Evolutionary conservation across 2,113 vertebrate species (phyloP).

Genomic region (Cynopterus brachyotis): DNA sequence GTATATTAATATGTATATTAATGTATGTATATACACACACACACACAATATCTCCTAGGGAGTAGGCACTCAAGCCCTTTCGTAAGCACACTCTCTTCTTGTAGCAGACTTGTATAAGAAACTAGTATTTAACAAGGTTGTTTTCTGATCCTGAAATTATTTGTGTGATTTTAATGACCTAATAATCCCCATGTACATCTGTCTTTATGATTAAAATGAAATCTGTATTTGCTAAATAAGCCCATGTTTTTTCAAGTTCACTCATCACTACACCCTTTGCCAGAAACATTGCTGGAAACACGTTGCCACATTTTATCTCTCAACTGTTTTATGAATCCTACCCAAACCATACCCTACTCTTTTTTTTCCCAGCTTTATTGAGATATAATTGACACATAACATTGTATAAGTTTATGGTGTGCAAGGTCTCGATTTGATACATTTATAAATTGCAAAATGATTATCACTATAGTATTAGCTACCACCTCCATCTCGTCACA

Average conservation of each 20-base stretch:
- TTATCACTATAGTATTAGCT: background rate
- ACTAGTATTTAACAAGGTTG: background rate
- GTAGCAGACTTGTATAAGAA: background rate
- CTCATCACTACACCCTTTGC: background rate
- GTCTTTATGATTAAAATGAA: background rate
- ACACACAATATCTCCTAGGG: background rate
- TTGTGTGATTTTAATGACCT: background rate
- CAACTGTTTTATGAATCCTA: background rate
- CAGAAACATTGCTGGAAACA: background rate
- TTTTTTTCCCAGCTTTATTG: background rate
- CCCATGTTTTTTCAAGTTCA: background rate
- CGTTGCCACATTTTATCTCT: background rate
- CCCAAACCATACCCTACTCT: background rate
- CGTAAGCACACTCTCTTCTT: background rate
- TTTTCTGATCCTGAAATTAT: background rate
- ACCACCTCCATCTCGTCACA: background rate
- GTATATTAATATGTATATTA: too few relatives aligned
- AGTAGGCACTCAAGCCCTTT: background rate
- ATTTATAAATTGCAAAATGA: background rate
- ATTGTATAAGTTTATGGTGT: background rate
- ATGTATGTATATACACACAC: too few relatives aligned
- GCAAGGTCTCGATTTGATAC: background rate
- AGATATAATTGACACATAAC: background rate
- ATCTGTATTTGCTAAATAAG: background rate
- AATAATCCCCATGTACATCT: background rate